phyloP scores from a whole-genome alignment of 2,888 invertebrate genomes.

The Diaperis boleti region DNA sequence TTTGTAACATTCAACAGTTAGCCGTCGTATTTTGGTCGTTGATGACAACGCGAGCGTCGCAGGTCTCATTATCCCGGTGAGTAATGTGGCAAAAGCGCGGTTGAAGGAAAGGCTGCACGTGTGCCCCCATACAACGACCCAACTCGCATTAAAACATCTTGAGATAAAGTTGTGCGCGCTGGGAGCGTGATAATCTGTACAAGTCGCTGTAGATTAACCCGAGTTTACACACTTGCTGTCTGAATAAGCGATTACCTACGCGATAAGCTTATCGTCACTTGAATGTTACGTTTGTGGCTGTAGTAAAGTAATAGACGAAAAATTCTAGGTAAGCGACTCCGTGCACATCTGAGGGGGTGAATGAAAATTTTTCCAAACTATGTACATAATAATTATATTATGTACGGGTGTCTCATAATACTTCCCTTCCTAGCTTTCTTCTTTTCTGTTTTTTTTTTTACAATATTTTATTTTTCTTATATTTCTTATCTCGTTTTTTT shows the following conservation, averaged over 20 bases:
- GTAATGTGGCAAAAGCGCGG: constrained; percentile 18
- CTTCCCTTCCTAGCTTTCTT: no score
- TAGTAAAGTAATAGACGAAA: no score
- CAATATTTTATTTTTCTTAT: no score
- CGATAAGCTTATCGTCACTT: no score
- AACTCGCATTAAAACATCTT: constrained; percentile 16
- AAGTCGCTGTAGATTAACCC: constrained; percentile 32
- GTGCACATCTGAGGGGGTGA: no score
- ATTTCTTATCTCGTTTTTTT: no score
- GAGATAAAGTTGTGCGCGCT: constrained; percentile 27
- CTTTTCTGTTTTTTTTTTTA: no score
- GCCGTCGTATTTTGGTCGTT: constrained; percentile 3
- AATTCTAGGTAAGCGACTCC: no score
- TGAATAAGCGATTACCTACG: constrained; percentile 35
- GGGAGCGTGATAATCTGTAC: constrained; percentile 34
- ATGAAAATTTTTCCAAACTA: no score
- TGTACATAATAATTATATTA: no score
- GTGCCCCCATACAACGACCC: constrained; percentile 22
- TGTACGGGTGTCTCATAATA: no score
- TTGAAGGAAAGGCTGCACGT: constrained; percentile 9
- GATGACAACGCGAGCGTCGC: constrained; percentile 45
- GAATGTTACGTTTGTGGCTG: no score
- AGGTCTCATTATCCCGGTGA: constrained; percentile 56
- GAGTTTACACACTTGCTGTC: constrained; percentile 38
- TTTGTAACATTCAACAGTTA: constrained; percentile 25